A percentile compares a stretch with the other conserved stretches of the same genome.
Conservation (phyloP, 2,113 vertebrate species). For the Oxyruncus cristatus region DNA sequence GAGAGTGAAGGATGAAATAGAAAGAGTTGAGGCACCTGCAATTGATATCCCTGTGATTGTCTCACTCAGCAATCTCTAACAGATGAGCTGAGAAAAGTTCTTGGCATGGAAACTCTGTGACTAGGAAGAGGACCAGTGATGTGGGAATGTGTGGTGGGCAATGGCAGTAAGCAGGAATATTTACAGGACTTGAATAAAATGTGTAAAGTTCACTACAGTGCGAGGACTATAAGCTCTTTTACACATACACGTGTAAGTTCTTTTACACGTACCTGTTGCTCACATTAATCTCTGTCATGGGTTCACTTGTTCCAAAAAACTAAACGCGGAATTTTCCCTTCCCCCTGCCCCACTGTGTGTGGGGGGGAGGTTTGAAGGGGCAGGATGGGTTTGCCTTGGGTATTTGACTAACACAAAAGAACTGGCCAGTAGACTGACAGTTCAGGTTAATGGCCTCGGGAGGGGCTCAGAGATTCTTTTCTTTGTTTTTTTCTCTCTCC, state of each 20-base stretch:
- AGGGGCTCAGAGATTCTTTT: too few relatives aligned
- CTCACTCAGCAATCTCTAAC: background rate
- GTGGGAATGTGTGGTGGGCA: background rate
- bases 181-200: background rate
- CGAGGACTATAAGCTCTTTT: fast-evolving
- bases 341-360: too few relatives aligned
- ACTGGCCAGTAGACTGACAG: too few relatives aligned
- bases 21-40: background rate
- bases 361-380: too few relatives aligned
- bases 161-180: background rate
- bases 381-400: too few relatives aligned
- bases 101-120: background rate
- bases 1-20: background rate
- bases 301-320: too few relatives aligned
- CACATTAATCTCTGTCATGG: too few relatives aligned
- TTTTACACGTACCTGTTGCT: background rate
- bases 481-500: too few relatives aligned
- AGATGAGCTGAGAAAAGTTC: background rate
- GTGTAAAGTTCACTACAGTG: background rate
- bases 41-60: background rate
- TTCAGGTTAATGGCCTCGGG: too few relatives aligned
- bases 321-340: too few relatives aligned
- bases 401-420: too few relatives aligned
- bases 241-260: fast-evolving
- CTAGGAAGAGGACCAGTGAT: background rate